phyloP scores from a whole-genome alignment of 2,888 invertebrate species.

The Tenthredo livida region DNA sequence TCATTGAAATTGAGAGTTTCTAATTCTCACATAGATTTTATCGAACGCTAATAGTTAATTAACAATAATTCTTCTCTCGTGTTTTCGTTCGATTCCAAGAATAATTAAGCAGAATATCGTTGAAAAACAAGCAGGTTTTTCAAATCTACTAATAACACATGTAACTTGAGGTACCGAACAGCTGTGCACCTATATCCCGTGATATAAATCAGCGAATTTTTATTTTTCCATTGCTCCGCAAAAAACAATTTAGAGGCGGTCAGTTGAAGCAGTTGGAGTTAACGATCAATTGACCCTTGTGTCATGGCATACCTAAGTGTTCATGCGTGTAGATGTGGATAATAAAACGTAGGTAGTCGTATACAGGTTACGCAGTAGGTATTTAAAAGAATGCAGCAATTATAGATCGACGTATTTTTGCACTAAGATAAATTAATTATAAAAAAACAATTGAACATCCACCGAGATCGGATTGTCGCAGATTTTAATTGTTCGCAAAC shows the following conservation, averaged over 20 bases:
- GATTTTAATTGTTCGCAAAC: constrained; percentile 40
- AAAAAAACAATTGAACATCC: neutral
- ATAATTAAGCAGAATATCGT: neutral
- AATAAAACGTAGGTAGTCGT: constrained; percentile 43
- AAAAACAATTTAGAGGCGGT: constrained; percentile 48
- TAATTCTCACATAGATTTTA: neutral
- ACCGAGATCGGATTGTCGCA: neutral
- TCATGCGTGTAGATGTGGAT: constrained; percentile 29
- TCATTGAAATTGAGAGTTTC: neutral
- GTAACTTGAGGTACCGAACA: neutral
- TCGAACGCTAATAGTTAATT: neutral
- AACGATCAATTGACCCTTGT: constrained; percentile 51
- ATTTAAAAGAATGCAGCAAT: constrained; percentile 36
- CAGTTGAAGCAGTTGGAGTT: constrained; percentile 48
- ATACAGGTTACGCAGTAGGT: constrained; percentile 44
- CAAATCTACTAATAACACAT: neutral
- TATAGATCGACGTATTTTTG: constrained; percentile 15
- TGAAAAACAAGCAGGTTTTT: neutral
- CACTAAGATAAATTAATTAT: neutral
- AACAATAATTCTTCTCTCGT: neutral
- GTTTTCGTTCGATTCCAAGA: neutral
- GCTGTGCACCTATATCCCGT: neutral
- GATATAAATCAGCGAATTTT: constrained; percentile 28
- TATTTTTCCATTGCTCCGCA: constrained; percentile 14
- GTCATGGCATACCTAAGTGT: constrained; percentile 45